Percentiles rank a stretch among this genome's conserved stretches.
Evolutionary conservation across 2,113 vertebrate species (phyloP).

Genomic region (Calidris pygmaea): DNA sequence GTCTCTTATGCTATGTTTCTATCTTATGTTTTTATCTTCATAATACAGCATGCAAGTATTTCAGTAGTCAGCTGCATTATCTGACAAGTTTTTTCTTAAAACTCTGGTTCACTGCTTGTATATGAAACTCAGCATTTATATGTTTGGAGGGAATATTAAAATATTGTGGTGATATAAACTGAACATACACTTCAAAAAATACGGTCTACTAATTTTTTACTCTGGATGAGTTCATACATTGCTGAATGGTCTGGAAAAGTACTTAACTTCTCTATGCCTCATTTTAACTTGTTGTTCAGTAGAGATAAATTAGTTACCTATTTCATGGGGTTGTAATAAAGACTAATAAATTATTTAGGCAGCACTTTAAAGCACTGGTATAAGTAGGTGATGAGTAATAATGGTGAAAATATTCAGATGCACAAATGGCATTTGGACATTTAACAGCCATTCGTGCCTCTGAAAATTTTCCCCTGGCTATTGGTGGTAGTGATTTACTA

Average conservation of each 20-base stretch:
- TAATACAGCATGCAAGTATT: neutral
- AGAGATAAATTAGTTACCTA: neutral
- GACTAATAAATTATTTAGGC: neutral
- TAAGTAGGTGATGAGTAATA: neutral
- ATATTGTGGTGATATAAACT: neutral
- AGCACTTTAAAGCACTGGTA: neutral
- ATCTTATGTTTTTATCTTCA: neutral
- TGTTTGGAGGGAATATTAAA: neutral
- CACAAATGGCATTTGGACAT: neutral
- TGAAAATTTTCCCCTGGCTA: neutral
- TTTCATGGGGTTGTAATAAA: neutral
- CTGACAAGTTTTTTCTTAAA: neutral
- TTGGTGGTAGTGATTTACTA: neutral
- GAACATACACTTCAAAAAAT: neutral
- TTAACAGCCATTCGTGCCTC: neutral
- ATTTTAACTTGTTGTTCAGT: neutral
- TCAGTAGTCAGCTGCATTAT: neutral
- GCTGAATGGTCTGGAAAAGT: neutral
- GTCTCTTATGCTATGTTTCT: neutral
- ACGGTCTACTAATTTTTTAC: neutral
- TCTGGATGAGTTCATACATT: neutral
- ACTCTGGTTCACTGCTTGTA: neutral
- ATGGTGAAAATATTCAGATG: neutral
- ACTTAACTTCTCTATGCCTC: neutral
- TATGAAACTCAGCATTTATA: neutral